Conservation (phyloP, 2,113 vertebrate genomes). For the Bucco capensis region DNA sequence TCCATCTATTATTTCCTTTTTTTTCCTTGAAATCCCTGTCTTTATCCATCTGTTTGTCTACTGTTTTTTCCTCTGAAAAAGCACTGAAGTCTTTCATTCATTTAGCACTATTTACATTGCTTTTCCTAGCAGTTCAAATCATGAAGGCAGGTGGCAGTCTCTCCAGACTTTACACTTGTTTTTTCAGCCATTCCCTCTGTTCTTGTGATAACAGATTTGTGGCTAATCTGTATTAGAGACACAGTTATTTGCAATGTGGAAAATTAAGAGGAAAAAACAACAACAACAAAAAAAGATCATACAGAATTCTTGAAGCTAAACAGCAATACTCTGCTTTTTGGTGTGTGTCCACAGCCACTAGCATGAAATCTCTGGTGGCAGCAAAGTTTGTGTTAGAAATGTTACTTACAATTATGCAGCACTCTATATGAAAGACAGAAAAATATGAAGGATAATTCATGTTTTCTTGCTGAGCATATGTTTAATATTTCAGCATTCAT, state of each 20-base stretch:
- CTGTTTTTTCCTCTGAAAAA: background rate
- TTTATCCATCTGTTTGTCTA: background rate
- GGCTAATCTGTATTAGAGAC: slow-evolving; percentile 21
- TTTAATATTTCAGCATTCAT: background rate
- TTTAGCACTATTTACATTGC: background rate
- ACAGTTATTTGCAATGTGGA: background rate
- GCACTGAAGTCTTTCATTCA: background rate
- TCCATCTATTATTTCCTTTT: background rate
- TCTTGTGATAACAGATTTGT: slow-evolving; percentile 15
- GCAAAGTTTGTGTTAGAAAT: background rate
- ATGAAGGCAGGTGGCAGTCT: background rate
- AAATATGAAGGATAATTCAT: background rate
- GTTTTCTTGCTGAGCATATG: background rate
- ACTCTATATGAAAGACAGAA: background rate
- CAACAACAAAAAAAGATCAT: background rate
- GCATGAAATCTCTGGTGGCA: background rate
- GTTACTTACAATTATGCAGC: background rate
- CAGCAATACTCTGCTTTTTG: background rate
- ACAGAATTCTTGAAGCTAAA: background rate
- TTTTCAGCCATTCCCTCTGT: background rate
- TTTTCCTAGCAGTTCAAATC: slow-evolving; percentile 16
- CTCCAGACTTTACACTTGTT: background rate
- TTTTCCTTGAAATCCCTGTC: background rate
- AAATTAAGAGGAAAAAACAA: background rate
- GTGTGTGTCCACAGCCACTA: background rate